Base-by-base conservation (phyloP, 2,888 invertebrate species). In the Antitype chi region DNA sequence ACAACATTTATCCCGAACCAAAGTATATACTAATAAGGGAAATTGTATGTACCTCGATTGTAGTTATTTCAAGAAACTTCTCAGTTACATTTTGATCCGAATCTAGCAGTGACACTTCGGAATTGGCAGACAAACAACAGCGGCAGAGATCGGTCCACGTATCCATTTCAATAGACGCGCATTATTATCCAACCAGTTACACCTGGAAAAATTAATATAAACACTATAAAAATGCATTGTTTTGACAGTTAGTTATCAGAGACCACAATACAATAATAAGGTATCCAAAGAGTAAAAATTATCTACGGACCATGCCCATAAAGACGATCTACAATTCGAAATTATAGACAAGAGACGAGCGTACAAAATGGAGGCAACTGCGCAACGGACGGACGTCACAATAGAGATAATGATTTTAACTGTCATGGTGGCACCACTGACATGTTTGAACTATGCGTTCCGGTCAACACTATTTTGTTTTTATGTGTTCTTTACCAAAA, bases 291-390 rank as follows among this genome's bases (percentile, higher is more conserved):
- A 96, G 95, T 94, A 95, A 94, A 94, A 95, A 95, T 96, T 96
- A 97, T 97, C 97, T 96, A 97, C 97, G 96, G 96, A 95, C 95
- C 96, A 93, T 94, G 94, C 92, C 94, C 96, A 96, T 96, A 96
- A 96, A 95, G 93, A 93, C 93, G 92, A 94, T 94, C 96, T 96
- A 96, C 76, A 57, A 78, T 95, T 93, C 92, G 76, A 94, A 95
- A 94, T 94, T 94, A 96, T 96, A 96, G 96, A 97, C 96, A 96
- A 96, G 93, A 94, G 93, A 94, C 91, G 91, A 91, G 91, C 90
- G 90, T 90, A 89, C 92, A 95, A 96, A 94, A 96, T 96, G 96
- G 96, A 94, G 93, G 91, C 90, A 85, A 87, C 80, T 80, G 78
- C 53, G 76, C 78, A 82, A 86, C 87, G 87, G 89, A 87, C 76